Base-by-base conservation (phyloP, 2,113 vertebrate genomes). In the Climacteris rufus region DNA sequence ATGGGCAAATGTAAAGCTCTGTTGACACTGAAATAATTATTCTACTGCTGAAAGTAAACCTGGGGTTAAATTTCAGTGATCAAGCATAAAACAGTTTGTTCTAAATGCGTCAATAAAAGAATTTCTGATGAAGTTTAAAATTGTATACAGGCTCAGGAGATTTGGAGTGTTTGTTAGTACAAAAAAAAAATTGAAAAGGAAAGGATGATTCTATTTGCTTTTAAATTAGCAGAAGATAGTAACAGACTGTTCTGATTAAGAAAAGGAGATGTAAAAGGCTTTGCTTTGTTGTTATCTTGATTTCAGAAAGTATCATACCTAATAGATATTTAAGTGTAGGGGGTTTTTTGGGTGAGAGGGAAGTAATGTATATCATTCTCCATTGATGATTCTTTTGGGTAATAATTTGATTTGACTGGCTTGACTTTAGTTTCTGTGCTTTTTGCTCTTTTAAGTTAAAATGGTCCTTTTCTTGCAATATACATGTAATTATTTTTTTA, bases 51-150 rank as follows among this genome's bases (percentile, higher is more conserved):
- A 83, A 95, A 95, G 92, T 87, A 96, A 96, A 96, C 71, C 81
- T 93, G 89, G 72, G 57, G 79, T 96, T 97, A 97, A 90, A 89
- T 75, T 97, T 89, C 78, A 94, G 74, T 94, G 79, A 95, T 95
- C 57, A 68, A 86, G 77, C 79, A 52, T 80, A 53, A 95, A 70
- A 10, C n/a, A 63, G 10, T 93, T 94, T 39, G 15, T 61, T 94
- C 47, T 83, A 91, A 97, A 83, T 94, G 52, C 2, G 0, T 90
- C 83, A 79, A 57, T 94, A 42, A 91, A 81, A 83, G 70, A 85
- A 63, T 44, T 66, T 68, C 65, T 37, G 54, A 78, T 92, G 39
- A 91, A 74, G 50, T 89, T 95, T 81, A 66, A 87, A 87, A 90
- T 59, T 57, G 52, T 87, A 13, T 53, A 60, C 20, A 40, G n/a